Evolutionary conservation across 1,140 invertebrate genomes (phyloP), one percentile per base, ranked within the genome.

Genomic region (Lasaia peninsularis): DNA sequence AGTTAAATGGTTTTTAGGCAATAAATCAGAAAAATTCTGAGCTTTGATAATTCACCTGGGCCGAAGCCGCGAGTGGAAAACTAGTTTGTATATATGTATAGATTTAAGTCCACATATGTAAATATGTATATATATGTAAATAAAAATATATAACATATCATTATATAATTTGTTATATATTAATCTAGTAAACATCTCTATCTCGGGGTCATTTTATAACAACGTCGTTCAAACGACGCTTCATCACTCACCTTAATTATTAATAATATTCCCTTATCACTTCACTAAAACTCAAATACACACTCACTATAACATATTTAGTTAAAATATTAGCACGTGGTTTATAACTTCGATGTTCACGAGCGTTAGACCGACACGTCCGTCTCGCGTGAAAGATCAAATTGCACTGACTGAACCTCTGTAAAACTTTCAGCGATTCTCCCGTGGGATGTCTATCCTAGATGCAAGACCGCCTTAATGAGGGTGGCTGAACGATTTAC

Each of bases 381-480:
- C 20, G 40, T 21, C 40, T 48, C 11, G 10, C 18, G 18, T n/a
- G 40, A 48, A 16, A 20, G 40, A 20, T 10, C 11, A 18, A 11
- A 21, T 48, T 48, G 40, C 40, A 48, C 40, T 48, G 40, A 20
- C 18, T 44, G 37, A 48, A 21, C 16, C 40, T 11, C 3, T 18
- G 14, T 4, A 20, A 48, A 48, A 48, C 40, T 48, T 48, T 48
- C 40, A 20, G 40, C 16, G 9, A 48, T 48, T 48, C 9, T 10
- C 40, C 40, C 40, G 10, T 10, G 40, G 18, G 40, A 21, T 21
- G 18, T 48, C 40, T 20, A 48, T 21, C 10, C 40, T 48, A 11
- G 40, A 11, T 48, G 40, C 18, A 48, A 48, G 16, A 11, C 35
- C 14, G 12, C 35, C 40, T 48, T 48, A 48, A 21, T 48, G 40